Conservation (phyloP, 2,888 invertebrate species). For the Ennomos erosarius region DNA sequence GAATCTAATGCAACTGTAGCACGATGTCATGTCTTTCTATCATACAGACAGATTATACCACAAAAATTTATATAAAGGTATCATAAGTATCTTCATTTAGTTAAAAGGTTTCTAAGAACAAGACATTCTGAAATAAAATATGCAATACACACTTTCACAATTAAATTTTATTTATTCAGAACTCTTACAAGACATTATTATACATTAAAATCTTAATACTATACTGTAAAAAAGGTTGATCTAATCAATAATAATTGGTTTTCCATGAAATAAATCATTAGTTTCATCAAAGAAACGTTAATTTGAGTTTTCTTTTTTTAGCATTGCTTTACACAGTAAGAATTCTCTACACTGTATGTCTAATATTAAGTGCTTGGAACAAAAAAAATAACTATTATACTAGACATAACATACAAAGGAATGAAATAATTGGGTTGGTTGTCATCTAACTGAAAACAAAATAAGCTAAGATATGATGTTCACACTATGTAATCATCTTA, state of each 20-base stretch:
- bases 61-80: no score
- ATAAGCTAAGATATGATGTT: background rate
- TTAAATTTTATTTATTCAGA: slow-evolving; percentile 75
- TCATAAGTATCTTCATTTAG: no score
- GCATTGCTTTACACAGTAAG: no score
- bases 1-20: no score
- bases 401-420: slow-evolving; percentile 19
- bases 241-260: slow-evolving; percentile 46
- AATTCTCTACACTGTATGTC: no score
- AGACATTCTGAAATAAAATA: slow-evolving; percentile 27
- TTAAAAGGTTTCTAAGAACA: no score
- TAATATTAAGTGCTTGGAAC: slow-evolving; percentile 2
- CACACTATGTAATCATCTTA: background rate
- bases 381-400: slow-evolving; percentile 2
- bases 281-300: background rate
- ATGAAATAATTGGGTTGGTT: slow-evolving; percentile 9
- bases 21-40: no score
- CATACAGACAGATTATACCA: no score
- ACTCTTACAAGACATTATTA: slow-evolving; percentile 66
- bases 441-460: background rate
- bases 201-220: slow-evolving; percentile 66
- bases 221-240: slow-evolving; percentile 59
- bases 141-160: slow-evolving; percentile 47
- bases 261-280: slow-evolving; percentile 31
- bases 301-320: background rate